A percentile compares a stretch with the other conserved stretches of the same genome.
These are phyloP conservation scores for cat (Felis catus) DNA, from an alignment of 2,113 vertebrate genomes.

Conservation along the genomic window DNA sequence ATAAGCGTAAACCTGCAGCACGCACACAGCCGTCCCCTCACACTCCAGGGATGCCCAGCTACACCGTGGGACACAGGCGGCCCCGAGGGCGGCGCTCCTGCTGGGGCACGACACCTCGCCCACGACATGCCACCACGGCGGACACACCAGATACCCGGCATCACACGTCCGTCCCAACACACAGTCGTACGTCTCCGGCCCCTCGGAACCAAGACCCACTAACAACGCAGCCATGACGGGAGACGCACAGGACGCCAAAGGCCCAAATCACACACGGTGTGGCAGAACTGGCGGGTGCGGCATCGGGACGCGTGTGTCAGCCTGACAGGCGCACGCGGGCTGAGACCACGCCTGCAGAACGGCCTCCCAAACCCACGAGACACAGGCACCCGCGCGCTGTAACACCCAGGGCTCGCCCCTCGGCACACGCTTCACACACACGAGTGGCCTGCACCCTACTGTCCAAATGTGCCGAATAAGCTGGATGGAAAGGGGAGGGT, in stretches of 20 bases:
- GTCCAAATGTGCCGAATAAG: not conserved
- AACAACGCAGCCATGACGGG: too few species aligned
- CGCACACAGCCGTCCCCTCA: not conserved
- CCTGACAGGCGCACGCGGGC: not conserved
- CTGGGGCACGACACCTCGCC: not conserved
- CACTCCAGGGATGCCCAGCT: not conserved
- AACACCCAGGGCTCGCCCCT: not conserved
- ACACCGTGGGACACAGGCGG: not conserved
- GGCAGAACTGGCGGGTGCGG: not conserved
- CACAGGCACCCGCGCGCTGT: not conserved
- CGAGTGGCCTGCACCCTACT: rapidly evolving
- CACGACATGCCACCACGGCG: rapidly evolving
- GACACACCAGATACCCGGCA: not conserved
- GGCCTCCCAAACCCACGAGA: not conserved
- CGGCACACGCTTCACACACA: rapidly evolving
- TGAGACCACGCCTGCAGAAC: not conserved
- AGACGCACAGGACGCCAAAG: not conserved
- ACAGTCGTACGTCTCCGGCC: too few species aligned
- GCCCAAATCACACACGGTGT: not conserved
- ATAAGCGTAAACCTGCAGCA: not conserved
- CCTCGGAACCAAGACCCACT: not conserved
- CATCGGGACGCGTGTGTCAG: rapidly evolving
- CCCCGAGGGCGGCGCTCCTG: not conserved
- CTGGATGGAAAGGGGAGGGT: not conserved
- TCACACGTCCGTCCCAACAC: not conserved